phyloP scores from a whole-genome alignment of 2,113 vertebrate genomes.

The Campylomormyrus numenius region DNA sequence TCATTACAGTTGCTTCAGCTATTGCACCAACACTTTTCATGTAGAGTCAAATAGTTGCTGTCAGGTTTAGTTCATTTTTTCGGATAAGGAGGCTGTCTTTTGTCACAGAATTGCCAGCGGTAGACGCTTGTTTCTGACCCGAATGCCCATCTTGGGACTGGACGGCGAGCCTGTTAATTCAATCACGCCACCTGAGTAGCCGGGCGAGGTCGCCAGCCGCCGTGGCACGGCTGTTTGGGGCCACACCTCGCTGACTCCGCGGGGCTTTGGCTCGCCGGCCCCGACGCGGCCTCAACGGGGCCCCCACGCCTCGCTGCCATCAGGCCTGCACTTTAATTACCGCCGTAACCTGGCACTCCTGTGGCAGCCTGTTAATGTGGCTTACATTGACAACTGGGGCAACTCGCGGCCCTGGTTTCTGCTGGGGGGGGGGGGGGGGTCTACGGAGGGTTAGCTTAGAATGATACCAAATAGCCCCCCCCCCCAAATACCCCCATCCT shows the following conservation, averaged over 20 bases:
- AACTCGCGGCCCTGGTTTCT: slow-evolving; percentile 22
- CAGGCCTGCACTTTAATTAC: slow-evolving; percentile 49
- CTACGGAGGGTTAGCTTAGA: slow-evolving; percentile 34
- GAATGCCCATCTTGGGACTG: slow-evolving; percentile 19
- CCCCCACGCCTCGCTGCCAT: slow-evolving; percentile 34
- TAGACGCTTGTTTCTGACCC: slow-evolving; percentile 27
- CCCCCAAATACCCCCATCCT: neutral
- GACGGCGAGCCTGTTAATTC: slow-evolving; percentile 38
- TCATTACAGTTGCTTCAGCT: neutral
- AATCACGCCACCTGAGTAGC: slow-evolving; percentile 42
- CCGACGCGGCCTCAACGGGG: neutral
- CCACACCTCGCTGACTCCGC: slow-evolving; percentile 27
- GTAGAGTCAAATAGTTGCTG: neutral
- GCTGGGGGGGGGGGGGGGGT: neutral
- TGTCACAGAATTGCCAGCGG: neutral
- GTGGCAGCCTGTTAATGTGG: slow-evolving; percentile 29
- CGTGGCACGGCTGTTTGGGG: slow-evolving; percentile 27
- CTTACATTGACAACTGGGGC: slow-evolving; percentile 21
- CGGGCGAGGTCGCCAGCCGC: slow-evolving; percentile 35
- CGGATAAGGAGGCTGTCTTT: neutral
- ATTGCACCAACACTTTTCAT: neutral
- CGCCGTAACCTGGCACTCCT: slow-evolving; percentile 37
- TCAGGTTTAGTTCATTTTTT: neutral
- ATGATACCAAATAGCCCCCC: slow-evolving; percentile 35
- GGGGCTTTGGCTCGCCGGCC: slow-evolving; percentile 24